Evolutionary conservation across 92 coral and sea anemone species (phyloP).

Genomic region (Phenganax marumi): DNA sequence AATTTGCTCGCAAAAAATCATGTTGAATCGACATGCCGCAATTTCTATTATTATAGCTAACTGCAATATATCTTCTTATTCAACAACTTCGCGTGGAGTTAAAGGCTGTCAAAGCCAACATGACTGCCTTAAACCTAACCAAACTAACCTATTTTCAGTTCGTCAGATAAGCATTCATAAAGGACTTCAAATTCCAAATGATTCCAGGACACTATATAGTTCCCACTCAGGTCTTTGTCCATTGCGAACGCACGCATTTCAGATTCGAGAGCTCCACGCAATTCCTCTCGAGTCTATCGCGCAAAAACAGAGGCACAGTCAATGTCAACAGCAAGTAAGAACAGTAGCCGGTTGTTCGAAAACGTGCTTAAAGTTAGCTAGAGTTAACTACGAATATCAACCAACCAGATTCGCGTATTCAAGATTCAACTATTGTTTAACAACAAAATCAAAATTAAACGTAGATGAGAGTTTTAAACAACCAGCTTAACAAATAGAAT

Average conservation of each 20-base stretch:
- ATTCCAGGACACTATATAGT: conserved; percentile 89
- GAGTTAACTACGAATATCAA: no score
- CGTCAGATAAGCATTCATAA: conserved; percentile 89
- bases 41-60: no score
- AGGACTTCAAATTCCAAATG: conserved; percentile 97
- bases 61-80: no score
- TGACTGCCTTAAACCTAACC: not conserved
- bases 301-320: not conserved
- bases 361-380: no score
- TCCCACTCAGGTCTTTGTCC: conserved; percentile 97
- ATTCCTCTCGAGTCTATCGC: conserved; percentile 90
- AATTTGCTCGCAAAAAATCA: no score
- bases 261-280: conserved; percentile 94
- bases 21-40: no score
- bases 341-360: no score
- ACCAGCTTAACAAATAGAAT: not conserved
- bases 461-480: not conserved
- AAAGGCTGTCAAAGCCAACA: no score
- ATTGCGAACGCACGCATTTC: conserved; percentile 98
- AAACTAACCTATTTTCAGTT: conserved; percentile 72
- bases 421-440: no score
- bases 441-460: no score
- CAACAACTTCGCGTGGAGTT: no score
- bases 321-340: not conserved
- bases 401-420: no score